Evolutionary conservation across 2,797 vertebrate genomes (phyloP).

Genomic region (Lerista edwardsae): DNA sequence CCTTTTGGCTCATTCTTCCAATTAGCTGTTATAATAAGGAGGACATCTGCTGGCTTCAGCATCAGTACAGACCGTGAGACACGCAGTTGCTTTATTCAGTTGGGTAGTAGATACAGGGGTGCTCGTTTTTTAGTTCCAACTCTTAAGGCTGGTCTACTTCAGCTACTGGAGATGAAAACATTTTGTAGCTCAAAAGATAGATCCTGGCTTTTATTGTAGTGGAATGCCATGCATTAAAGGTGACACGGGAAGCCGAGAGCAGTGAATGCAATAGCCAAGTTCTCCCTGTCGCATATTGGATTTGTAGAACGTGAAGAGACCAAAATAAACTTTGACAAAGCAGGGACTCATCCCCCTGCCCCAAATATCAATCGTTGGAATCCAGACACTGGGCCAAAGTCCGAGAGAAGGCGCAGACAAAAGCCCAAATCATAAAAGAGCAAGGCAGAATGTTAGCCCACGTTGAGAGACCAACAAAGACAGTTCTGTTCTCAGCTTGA

Average conservation of each 20-base stretch:
- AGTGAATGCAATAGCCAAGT: neutral
- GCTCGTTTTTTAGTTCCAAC: neutral
- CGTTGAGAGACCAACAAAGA: too few relatives aligned
- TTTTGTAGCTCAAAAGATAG: too few relatives aligned
- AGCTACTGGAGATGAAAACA: neutral
- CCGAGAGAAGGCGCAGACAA: neutral
- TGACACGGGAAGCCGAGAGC: neutral
- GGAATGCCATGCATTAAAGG: neutral
- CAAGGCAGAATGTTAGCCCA: too few relatives aligned
- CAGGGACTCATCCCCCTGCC: too few relatives aligned
- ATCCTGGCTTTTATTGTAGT: neutral
- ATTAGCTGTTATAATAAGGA: constrained; percentile 7
- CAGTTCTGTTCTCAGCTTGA: too few relatives aligned
- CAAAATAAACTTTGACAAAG: neutral
- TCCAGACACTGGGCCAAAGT: neutral
- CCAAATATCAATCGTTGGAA: neutral
- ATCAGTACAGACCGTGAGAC: neutral
- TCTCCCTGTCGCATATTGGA: neutral
- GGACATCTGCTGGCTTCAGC: constrained; percentile 14
- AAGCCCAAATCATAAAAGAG: too few relatives aligned
- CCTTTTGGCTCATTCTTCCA: constrained; percentile 22
- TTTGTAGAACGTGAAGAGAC: neutral
- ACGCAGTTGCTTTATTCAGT: neutral
- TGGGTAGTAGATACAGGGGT: neutral
- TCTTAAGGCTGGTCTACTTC: neutral